Base-by-base conservation (phyloP, 2,113 vertebrate genomes). In the Phoenicopterus ruber region DNA sequence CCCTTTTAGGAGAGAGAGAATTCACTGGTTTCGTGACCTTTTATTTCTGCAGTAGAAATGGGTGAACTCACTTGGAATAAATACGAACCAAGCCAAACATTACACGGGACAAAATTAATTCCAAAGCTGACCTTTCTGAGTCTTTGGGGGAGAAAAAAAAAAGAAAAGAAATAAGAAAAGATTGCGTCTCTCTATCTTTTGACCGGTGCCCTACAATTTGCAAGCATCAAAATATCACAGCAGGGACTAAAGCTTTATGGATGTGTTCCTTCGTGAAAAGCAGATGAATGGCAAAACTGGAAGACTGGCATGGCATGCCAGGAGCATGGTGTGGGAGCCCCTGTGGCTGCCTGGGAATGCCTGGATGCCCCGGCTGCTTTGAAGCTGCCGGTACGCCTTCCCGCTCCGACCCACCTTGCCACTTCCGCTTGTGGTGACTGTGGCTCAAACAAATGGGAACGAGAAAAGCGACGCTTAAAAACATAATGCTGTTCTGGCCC, bases 31-130 rank as follows among this genome's bases (percentile, higher is more conserved):
- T 78, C 47, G 22, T 84, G 92, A 94, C 85, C 71, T 93, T 92
- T 93, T 80, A 67, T 82, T 90, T 93, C 85, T 92, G 49, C 17
- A 3, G 31, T 11, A 92, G 74, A 88, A 95, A 90, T 57, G 52
- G 21, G 46, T 90, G 85, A 86, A 91, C 74, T 94, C 88, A 82
- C 49, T 92, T 93, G 82, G 74, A 90, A 96, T 92, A 95, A 88
- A 94, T 71, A 76, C 2, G 1, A 76, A 67, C 38, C 40, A 59
- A 82, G 38, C 29, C 90, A 93, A 94, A 82, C 54, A 66, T 90
- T 77, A 47, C 54, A 58, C 34, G 70, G 54, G 49, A 77, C 36
- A 65, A 80, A 92, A 80, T 69, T 52, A 69, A 93, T 92, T 86
- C 76, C 8, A 61, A 29, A 62, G 69, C 36, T 93, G 58, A 94